Evolutionary conservation across 2,797 vertebrate species (phyloP), one percentile per base, ranked within the genome.

Genomic region (Antennarius maculatus): DNA sequence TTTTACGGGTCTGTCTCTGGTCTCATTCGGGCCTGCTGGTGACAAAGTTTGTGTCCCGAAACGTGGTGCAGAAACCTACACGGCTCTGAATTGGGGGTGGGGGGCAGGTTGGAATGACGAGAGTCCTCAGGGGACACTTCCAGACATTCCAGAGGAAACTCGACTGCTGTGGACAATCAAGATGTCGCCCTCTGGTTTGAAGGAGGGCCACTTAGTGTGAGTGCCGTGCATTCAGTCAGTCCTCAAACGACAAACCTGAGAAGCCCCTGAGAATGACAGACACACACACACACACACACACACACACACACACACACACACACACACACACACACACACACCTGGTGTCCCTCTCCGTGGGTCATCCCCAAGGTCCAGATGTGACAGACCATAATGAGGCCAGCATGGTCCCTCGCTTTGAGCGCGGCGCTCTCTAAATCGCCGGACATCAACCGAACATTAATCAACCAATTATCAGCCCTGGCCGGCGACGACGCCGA

Each of bases 381-480:
- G 81, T 76, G 80, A 73, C 64, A 10, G 45, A 39, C 41, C 64
- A 50, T 64, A 42, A n/a, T 4, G 53, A 50, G 47, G 49, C 66
- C 74, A 15, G n/a, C 6, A 0, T 1, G 50, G 49, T 54, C 55
- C 46, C 49, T 11, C 1, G 43, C 54, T 43, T 48, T 47, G 52
- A 79, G 55, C 63, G 49, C 60, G 13, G 53, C n/a, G 56, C 67
- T 66, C 51, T 53, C 55, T 54, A 56, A 65, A 66, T 78, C 69
- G 14, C 55, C 48, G 54, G 71, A 75, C 79, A 59, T 23, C 59
- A 70, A 74, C 79, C 77, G 67, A 80, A 79, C 82, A 88, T 91
- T 76, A 83, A 90, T 89, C 83, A 86, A 56, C 83, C 86, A 86
- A 89, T 89, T 87, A 91, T 86, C 81, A 67, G 69, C 67, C 18